Conservation (phyloP, 1,140 invertebrate genomes). For the Mesaphorura yosii region DNA sequence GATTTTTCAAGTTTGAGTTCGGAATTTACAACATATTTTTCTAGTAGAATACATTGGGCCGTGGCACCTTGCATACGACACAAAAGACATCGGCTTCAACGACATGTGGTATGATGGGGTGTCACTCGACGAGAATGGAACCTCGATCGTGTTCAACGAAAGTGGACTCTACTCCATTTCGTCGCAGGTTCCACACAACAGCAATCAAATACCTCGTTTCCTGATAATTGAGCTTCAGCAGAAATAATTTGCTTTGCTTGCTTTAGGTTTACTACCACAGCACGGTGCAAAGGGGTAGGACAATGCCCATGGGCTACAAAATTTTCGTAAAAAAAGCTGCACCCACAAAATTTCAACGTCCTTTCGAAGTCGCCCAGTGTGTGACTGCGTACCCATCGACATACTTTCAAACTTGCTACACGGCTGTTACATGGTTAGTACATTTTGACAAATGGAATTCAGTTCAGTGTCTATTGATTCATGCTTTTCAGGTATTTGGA, state of each 20-base stretch:
- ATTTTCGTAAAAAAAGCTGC: slow-evolving; percentile 16
- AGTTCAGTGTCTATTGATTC: background rate
- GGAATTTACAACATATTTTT: slow-evolving; percentile 3
- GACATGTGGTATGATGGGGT: slow-evolving; percentile 22
- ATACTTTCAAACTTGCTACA: slow-evolving; percentile 23
- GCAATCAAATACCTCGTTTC: background rate
- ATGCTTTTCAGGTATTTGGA: slow-evolving; percentile 17
- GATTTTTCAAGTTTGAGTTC: background rate
- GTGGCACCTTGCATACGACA: slow-evolving; percentile 18
- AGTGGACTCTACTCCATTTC: slow-evolving; percentile 24
- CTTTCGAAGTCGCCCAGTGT: slow-evolving; percentile 23
- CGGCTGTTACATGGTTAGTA: slow-evolving; percentile 22
- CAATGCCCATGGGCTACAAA: slow-evolving; percentile 16
- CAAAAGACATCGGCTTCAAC: slow-evolving; percentile 18
- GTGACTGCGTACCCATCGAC: slow-evolving; percentile 20
- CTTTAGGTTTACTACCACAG: slow-evolving; percentile 21
- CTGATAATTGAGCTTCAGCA: background rate
- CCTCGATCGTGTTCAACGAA: slow-evolving; percentile 24
- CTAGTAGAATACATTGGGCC: slow-evolving; percentile 29
- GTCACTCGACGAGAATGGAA: slow-evolving; percentile 9
- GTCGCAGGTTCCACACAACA: slow-evolving; percentile 17
- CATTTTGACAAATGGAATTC: background rate
- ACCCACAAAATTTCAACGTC: background rate
- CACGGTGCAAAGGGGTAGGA: background rate
- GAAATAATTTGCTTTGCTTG: background rate